Evolutionary conservation across 2,113 vertebrate genomes (phyloP), one percentile per base, ranked within the genome.

Genomic region (Anarhynchus alexandrinus): DNA sequence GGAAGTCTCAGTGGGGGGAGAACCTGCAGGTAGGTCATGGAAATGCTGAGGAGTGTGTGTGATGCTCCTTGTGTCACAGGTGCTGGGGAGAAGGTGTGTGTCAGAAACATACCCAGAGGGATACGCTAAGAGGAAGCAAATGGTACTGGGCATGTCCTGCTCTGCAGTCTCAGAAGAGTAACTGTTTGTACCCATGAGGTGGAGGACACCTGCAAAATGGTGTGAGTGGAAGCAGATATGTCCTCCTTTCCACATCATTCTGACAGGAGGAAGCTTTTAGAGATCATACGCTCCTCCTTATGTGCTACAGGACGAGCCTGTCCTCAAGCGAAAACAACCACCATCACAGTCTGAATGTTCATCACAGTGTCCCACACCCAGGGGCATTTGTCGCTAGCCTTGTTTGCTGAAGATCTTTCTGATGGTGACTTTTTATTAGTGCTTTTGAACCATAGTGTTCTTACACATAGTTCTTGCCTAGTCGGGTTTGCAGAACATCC

Each of bases 1-100:
- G 99, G 91, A 99, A 99, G 97, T 97, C 99, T 92, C 99, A 99
- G 85, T 99, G 99, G 99, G 99, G 99, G 43, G 99, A 99, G 88
- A 99, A 99, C 96, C 98, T 99, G 36, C 99, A 99, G 99, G 99
- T 99, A 98, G 94, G 98, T 95, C 61, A 69, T 45, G 30, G 61
- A 42, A 69, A 54, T 17, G 21, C 45, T 38, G 64, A 78, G 62
- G 84, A 58, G 36, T 7, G 15, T 20, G 38, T 38, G 47, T 34
- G 64, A n/a, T 73, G 70, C n/a, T 74, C 26, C 55, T 36, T 30
- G 57, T 61, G 47, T 76, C 81, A 43, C 47, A 13, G 38, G 49
- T n/a, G 45, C 61, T 71, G 43, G n/a, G 65, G 61, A 52, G 72
- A 61, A 69, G 25, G 58, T 34, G 30, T 70, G 42, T 65, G 32